Base-by-base conservation (phyloP, 2,797 vertebrate species). In the Parotocinclus haroldoi region DNA sequence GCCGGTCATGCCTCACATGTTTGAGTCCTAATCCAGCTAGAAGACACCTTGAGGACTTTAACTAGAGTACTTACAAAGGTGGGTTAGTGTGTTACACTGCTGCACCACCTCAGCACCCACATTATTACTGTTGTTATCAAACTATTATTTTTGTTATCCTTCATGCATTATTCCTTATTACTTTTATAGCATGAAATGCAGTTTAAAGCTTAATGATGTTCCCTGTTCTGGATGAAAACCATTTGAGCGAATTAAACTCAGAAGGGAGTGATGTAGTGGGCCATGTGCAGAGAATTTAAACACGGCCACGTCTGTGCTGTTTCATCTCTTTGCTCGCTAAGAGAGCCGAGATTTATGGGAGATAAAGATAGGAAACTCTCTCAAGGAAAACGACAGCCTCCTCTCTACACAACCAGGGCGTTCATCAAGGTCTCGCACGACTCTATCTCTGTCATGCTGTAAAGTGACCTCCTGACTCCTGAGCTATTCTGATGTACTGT, bases 251-350 rank as follows among this genome's bases (percentile, higher is more conserved):
- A 74, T 70, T 74, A 66, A 74, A 74, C 38, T 55, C 14, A 13
- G 51, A 51, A 42, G 42, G 64, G 65, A 63, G 13, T 52, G 61
- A 71, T 58, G 68, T 71, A 59, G 63, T 68, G 59, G 68, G 60
- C 55, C 56, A 44, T 69, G 77, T 76, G 74, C 69, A 63, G 74
- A 74, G 74, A 63, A 69, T 66, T 78, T 71, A 69, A 74, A 74
- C 71, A 69, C 67, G 68, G 51, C 52, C 37, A 55, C 63, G 39
- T 76, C 68, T 65, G 57, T 74, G 77, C 77, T 76, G 71, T 60
- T 65, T 76, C 77, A 74, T 74, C 74, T 59, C 59, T 49, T 37
- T 56, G 65, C 55, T 63, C 66, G 54, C 58, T 13, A 44, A 58
- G 63, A 62, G 72, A 69, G 71, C 65, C 49, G 10, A 40, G 44